Evolutionary conservation across 2,797 vertebrate species (phyloP).

Genomic region (Xenopus petersii): DNA sequence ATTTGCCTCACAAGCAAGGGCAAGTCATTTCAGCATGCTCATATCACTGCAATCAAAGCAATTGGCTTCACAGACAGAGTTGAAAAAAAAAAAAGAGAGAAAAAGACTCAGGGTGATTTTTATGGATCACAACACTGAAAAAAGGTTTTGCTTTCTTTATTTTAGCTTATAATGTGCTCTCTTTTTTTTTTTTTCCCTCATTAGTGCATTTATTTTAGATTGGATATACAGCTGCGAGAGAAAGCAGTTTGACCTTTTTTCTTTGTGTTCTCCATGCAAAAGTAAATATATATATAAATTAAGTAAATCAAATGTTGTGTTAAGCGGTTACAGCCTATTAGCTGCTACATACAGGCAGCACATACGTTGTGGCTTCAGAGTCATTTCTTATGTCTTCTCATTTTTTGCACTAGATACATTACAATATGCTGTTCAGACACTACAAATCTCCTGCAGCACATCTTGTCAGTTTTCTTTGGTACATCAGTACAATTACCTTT

Average conservation of each 20-base stretch:
- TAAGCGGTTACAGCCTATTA: no score
- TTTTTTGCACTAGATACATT: no score
- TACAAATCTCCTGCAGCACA: no score
- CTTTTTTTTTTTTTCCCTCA: slow-evolving; percentile 47
- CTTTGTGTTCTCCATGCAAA: no score
- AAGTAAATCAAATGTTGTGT: no score
- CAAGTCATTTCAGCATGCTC: slow-evolving; percentile 92
- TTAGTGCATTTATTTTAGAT: slow-evolving; percentile 55
- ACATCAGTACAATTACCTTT: no score
- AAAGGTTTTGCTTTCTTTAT: slow-evolving; percentile 76
- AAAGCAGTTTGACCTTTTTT: not conserved
- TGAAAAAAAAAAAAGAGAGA: slow-evolving; percentile 56
- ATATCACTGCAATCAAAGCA: slow-evolving; percentile 95
- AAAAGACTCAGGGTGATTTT: slow-evolving; percentile 75
- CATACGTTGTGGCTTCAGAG: no score
- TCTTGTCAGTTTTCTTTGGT: no score
- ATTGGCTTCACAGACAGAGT: slow-evolving; percentile 87
- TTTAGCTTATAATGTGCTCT: slow-evolving; percentile 71
- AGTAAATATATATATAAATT: no score
- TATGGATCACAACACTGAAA: slow-evolving; percentile 86
- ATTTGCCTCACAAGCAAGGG: slow-evolving; percentile 98
- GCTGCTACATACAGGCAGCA: no score
- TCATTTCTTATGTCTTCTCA: no score
- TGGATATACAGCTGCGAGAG: not conserved
- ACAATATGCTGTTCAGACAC: no score